A percentile compares a stretch with the other conserved stretches of the same genome.
phyloP scores from a whole-genome alignment of 2,797 vertebrate species.

The Sphaeramia orbicularis region DNA sequence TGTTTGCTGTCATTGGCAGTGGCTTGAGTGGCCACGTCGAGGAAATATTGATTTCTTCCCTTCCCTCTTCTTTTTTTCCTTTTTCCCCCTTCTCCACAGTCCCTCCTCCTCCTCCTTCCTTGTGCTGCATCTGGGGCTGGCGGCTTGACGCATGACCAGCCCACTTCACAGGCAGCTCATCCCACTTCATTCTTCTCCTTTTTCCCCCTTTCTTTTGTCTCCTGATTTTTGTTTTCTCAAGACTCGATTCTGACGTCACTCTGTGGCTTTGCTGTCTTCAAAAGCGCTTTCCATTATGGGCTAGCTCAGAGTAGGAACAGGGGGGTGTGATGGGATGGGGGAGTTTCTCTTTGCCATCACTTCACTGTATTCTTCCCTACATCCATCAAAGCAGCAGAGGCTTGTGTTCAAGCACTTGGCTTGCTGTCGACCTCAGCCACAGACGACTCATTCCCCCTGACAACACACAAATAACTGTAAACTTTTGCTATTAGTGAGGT shows the following conservation, averaged over 20 bases:
- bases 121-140: conserved; percentile 57
- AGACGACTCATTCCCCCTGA: conserved; percentile 67
- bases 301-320: conserved; percentile 31
- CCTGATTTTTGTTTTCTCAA: conserved; percentile 16
- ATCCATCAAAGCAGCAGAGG: conserved; percentile 71
- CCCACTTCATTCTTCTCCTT: conserved; percentile 41
- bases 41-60: conserved; percentile 85
- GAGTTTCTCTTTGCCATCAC: conserved; percentile 44
- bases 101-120: conserved; percentile 33
- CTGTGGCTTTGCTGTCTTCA: conserved; percentile 50
- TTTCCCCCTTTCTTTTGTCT: conserved; percentile 43
- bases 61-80: conserved; percentile 19
- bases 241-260: conserved; percentile 52
- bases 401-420: conserved; percentile 51
- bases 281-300: conserved; percentile 47
- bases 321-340: background rate
- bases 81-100: conserved; percentile 19
- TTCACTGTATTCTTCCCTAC: conserved; percentile 63
- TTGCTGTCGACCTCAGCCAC: conserved; percentile 61
- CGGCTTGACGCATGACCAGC: conserved; percentile 64
- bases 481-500: conserved; percentile 75
- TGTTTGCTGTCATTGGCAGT: conserved; percentile 86
- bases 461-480: conserved; percentile 77
- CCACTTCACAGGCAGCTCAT: conserved; percentile 61
- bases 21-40: conserved; percentile 82